Conservation (phyloP, 1,140 invertebrate species). For the Drosophila dunni region DNA sequence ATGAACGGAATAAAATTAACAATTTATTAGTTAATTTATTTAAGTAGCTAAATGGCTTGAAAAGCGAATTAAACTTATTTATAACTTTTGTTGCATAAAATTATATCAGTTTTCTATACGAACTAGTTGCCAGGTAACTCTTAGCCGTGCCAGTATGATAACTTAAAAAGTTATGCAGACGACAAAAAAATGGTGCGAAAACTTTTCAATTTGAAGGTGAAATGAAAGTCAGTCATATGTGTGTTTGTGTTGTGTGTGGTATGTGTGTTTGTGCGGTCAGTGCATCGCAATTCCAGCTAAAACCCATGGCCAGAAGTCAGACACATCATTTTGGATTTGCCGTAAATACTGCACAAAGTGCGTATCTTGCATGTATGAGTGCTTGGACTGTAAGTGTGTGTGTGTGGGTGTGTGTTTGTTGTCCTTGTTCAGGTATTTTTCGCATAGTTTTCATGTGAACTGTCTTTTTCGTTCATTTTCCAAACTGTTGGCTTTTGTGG, state of each 20-base stretch:
- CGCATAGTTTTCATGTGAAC: slow-evolving; percentile 52
- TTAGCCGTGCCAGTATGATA: no score
- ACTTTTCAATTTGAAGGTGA: slow-evolving; percentile 67
- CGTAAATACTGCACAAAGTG: slow-evolving; percentile 61
- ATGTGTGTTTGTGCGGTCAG: slow-evolving; percentile 53
- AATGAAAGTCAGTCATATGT: slow-evolving; percentile 56
- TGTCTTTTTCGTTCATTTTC: slow-evolving; percentile 69
- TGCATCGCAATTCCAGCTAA: slow-evolving; percentile 54
- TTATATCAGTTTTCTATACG: no score
- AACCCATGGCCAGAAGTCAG: slow-evolving; percentile 57
- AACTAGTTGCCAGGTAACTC: no score
- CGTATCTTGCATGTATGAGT: slow-evolving; percentile 11
- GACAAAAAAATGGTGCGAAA: slow-evolving; percentile 25
- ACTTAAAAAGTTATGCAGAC: slow-evolving; percentile 8
- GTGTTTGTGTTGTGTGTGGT: background rate
- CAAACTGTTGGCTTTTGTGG: slow-evolving; percentile 67
- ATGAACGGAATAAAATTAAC: no score
- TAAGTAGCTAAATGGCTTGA: no score
- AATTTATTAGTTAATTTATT: no score
- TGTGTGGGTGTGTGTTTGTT: slow-evolving; percentile 18
- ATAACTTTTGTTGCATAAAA: no score
- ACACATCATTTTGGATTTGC: slow-evolving; percentile 80
- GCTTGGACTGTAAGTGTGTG: slow-evolving; percentile 6
- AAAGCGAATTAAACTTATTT: no score
- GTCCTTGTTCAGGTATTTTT: slow-evolving; percentile 39